Conservation (phyloP, 2,797 vertebrate species). For the Tragopan temminckii region DNA sequence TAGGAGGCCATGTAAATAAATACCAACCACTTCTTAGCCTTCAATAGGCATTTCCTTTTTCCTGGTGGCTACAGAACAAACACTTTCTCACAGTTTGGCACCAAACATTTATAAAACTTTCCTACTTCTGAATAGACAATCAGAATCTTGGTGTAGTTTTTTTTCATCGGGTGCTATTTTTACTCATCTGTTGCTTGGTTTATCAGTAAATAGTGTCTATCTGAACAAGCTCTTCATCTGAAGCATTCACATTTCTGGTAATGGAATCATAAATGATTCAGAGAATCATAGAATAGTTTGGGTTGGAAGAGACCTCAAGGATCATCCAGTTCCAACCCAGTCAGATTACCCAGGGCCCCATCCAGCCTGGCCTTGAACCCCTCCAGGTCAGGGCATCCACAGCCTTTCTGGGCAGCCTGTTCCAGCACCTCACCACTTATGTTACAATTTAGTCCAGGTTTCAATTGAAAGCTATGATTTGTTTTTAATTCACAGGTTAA, state of each 20-base stretch:
- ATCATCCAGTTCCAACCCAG: too few relatives aligned
- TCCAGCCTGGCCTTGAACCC: too few relatives aligned
- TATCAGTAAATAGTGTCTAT: slow-evolving; percentile 21
- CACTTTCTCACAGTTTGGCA: slow-evolving; percentile 44
- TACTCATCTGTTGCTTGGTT: neutral
- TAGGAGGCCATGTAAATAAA: slow-evolving; percentile 62
- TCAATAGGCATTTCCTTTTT: slow-evolving; percentile 39
- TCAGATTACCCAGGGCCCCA: too few relatives aligned
- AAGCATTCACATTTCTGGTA: neutral
- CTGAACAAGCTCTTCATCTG: slow-evolving; percentile 8
- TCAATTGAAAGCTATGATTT: neutral
- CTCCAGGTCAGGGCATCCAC: too few relatives aligned
- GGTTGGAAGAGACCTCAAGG: too few relatives aligned
- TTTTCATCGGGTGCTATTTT: slow-evolving; percentile 40
- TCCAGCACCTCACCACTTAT: neutral
- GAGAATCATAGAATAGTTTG: too few relatives aligned
- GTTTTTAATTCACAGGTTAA: neutral
- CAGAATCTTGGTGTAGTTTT: slow-evolving; percentile 19
- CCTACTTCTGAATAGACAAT: slow-evolving; percentile 40
- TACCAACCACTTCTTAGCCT: slow-evolving; percentile 34
- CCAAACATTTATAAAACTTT: slow-evolving; percentile 48
- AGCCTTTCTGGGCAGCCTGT: too few relatives aligned
- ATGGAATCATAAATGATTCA: neutral
- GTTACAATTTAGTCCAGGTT: neutral
- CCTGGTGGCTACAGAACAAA: slow-evolving; percentile 48